phyloP scores from a whole-genome alignment of 2,888 invertebrate genomes.

The Portevinia maculata region DNA sequence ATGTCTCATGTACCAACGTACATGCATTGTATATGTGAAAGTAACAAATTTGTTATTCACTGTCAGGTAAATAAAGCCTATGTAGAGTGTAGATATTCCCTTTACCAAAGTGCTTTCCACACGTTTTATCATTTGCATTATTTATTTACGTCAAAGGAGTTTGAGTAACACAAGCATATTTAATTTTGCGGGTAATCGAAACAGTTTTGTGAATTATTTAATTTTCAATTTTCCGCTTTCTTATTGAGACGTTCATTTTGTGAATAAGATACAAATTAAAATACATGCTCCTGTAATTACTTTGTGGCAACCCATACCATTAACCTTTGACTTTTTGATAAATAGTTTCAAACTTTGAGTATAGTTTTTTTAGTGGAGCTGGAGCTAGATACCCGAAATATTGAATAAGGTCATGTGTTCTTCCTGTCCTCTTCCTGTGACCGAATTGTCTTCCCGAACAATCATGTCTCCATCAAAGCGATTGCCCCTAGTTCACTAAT shows the following conservation, averaged over 20 bases:
- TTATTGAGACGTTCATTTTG: neutral
- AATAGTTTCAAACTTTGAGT: too few relatives aligned
- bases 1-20: too few relatives aligned
- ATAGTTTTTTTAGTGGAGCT: too few relatives aligned
- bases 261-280: too few relatives aligned
- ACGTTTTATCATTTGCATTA: slow-evolving; percentile 4
- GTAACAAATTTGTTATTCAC: slow-evolving; percentile 17
- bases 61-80: slow-evolving; percentile 7
- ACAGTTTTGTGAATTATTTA: slow-evolving; percentile 1
- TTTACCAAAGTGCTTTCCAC: neutral
- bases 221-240: neutral
- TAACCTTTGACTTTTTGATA: too few relatives aligned
- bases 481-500: too few relatives aligned
- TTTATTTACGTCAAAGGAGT: neutral
- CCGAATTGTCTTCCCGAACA: too few relatives aligned
- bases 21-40: neutral
- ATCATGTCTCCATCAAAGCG: too few relatives aligned
- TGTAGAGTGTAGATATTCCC: neutral
- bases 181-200: slow-evolving; percentile 12
- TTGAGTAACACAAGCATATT: neutral
- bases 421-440: too few relatives aligned
- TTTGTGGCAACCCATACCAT: neutral
- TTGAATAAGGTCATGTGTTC: too few relatives aligned
- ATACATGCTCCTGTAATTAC: too few relatives aligned
- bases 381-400: too few relatives aligned